These are phyloP conservation scores for Stegostoma tigrinum DNA, from an alignment of 2,113 vertebrate species.

Conservation along the genomic window DNA sequence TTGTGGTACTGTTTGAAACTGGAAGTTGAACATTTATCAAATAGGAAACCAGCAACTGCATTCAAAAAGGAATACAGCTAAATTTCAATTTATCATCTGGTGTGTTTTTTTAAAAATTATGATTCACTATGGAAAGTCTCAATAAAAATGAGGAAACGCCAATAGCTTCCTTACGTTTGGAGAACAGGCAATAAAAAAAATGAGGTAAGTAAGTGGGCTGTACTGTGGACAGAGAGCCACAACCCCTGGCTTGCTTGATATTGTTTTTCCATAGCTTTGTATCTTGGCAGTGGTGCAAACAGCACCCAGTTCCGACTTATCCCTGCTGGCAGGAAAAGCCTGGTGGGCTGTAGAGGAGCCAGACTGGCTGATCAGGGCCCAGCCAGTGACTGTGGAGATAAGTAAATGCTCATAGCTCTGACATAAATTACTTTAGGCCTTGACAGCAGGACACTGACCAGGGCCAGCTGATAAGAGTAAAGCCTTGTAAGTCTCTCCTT, in stretches of 20 bases:
- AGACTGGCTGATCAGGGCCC: slow-evolving; percentile 64
- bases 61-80: background rate
- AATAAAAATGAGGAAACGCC: background rate
- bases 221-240: background rate
- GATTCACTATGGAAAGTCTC: slow-evolving; percentile 18
- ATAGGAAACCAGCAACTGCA: background rate
- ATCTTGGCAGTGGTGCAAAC: slow-evolving; percentile 39
- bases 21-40: background rate
- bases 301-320: slow-evolving; percentile 42
- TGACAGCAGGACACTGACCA: slow-evolving; percentile 85
- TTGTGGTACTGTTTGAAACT: background rate
- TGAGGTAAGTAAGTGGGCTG: slow-evolving; percentile 25
- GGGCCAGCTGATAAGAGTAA: slow-evolving; percentile 72
- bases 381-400: slow-evolving; percentile 68
- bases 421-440: slow-evolving; percentile 84
- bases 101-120: background rate
- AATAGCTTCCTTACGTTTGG: background rate
- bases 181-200: background rate
- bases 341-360: slow-evolving; percentile 61
- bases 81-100: background rate
- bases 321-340: slow-evolving; percentile 52
- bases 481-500: slow-evolving; percentile 53
- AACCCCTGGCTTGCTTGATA: slow-evolving; percentile 31
- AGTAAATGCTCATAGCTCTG: slow-evolving; percentile 73
- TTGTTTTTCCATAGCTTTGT: slow-evolving; percentile 40